Conservation (phyloP, 2,888 invertebrate species). For the Glaucopsyche alexis region DNA sequence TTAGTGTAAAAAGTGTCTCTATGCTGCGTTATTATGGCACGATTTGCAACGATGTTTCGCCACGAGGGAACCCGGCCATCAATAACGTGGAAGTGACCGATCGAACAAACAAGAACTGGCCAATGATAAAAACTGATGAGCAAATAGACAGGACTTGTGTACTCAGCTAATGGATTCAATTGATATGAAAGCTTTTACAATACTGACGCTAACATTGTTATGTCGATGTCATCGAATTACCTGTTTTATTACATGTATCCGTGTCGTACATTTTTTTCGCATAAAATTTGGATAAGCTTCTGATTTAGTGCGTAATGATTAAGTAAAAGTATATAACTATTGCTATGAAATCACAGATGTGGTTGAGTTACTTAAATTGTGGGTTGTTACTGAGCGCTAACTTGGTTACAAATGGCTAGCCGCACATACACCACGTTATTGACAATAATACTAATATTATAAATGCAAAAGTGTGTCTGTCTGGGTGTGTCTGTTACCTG, state of each 20-base stretch:
- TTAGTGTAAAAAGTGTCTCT: slow-evolving; percentile 40
- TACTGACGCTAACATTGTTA: slow-evolving; percentile 63
- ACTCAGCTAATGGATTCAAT: slow-evolving; percentile 80
- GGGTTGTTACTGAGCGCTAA: not conserved
- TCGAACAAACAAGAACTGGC: slow-evolving; percentile 74
- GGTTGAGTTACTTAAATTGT: not conserved
- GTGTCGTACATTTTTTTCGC: slow-evolving; percentile 16
- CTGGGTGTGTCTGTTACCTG: too few species aligned
- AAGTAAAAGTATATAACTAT: not conserved
- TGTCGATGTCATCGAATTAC: slow-evolving; percentile 63
- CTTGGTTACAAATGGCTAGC: too few species aligned
- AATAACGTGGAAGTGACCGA: slow-evolving; percentile 76
- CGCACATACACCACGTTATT: too few species aligned
- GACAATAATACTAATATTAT: too few species aligned
- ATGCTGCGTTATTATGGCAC: slow-evolving; percentile 39
- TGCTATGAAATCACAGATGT: not conserved
- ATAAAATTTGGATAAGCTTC: slow-evolving; percentile 13
- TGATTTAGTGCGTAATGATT: not conserved
- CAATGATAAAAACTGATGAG: slow-evolving; percentile 80
- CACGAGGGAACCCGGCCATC: slow-evolving; percentile 67
- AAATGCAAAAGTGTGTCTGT: too few species aligned
- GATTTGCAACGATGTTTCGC: slow-evolving; percentile 44
- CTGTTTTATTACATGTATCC: slow-evolving; percentile 20
- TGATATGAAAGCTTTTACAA: slow-evolving; percentile 80
- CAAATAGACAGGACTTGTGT: slow-evolving; percentile 77